A percentile compares a stretch with the other conserved stretches of the same genome.
Conservation (phyloP, 2,888 invertebrate species). For the Serripes groenlandicus region DNA sequence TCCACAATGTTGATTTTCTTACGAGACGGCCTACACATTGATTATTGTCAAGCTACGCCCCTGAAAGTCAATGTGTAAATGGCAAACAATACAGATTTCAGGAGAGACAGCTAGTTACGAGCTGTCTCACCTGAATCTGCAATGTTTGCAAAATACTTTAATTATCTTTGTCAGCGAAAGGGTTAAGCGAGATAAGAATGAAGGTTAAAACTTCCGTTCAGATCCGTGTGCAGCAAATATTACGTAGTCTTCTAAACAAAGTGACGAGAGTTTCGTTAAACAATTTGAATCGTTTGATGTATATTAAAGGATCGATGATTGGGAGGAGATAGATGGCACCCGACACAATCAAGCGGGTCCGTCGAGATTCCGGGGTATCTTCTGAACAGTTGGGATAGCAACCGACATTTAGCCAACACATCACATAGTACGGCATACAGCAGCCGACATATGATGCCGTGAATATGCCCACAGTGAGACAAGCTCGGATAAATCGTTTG, state of each 20-base stretch:
- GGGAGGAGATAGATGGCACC: conserved; percentile 39
- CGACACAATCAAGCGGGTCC: conserved; percentile 27
- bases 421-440: conserved; percentile 43
- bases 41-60: no score
- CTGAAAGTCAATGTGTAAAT: no score
- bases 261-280: conserved; percentile 11
- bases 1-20: no score
- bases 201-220: no score
- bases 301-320: conserved; percentile 51
- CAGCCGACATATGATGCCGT: conserved; percentile 47
- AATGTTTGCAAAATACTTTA: no score
- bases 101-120: no score
- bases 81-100: no score
- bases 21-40: no score
- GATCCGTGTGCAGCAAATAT: no score
- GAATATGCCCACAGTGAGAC: conserved; percentile 45
- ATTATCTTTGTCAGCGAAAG: no score
- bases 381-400: conserved; percentile 18
- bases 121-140: no score
- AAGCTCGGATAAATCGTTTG: conserved; percentile 33
- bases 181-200: no score
- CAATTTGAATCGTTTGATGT: conserved; percentile 41
- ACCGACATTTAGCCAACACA: conserved; percentile 20
- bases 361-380: conserved; percentile 30
- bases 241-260: not conserved